Conservation (phyloP, 2,113 vertebrate genomes). For the Pituophis catenifer region DNA sequence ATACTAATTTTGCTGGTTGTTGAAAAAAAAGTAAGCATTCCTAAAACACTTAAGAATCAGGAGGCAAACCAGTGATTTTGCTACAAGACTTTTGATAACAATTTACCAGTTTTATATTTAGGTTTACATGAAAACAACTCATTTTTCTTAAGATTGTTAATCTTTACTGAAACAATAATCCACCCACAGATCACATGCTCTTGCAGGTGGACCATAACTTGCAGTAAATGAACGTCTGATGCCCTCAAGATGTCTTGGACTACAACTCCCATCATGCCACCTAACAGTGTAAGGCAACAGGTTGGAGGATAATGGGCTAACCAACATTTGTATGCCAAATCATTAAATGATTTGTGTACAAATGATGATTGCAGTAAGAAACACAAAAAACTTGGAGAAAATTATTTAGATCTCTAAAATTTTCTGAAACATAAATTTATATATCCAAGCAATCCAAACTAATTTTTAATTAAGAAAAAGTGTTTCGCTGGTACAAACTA, state of each 20-base stretch:
- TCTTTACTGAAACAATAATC: background rate
- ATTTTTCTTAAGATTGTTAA: background rate
- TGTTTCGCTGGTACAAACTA: conserved; percentile 39
- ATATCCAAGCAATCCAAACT: conserved; percentile 3
- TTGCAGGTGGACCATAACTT: background rate
- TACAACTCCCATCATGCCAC: background rate
- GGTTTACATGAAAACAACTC: background rate
- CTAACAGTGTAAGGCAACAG: background rate
- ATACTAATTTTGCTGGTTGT: background rate
- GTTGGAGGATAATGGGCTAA: background rate
- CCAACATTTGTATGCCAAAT: background rate
- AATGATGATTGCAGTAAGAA: background rate
- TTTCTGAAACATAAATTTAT: conserved; percentile 3
- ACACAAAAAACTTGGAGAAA: background rate
- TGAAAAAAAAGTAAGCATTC: background rate
- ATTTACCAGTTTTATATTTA: background rate
- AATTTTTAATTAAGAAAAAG: background rate
- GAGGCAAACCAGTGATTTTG: background rate
- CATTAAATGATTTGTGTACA: background rate
- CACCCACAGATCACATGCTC: background rate
- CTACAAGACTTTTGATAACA: background rate
- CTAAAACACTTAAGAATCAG: background rate
- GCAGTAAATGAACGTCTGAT: background rate
- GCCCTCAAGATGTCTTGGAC: background rate
- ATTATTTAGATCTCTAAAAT: background rate